phyloP scores from a whole-genome alignment of 2,797 vertebrate genomes.

The Cheirogaleus major region DNA sequence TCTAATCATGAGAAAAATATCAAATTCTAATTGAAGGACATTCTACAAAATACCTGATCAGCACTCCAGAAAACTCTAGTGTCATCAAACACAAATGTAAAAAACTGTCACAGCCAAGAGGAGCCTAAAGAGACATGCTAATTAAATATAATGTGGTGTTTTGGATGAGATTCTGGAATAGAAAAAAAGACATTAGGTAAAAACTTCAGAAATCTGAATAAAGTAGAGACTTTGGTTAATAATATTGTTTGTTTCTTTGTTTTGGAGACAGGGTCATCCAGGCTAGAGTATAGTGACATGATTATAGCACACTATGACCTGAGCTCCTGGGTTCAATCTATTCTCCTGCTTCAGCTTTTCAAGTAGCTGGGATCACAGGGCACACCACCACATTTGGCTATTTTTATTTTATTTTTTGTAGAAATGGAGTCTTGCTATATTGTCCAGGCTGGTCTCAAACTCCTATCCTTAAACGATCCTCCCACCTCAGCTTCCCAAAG shows the following conservation, averaged over 20 bases:
- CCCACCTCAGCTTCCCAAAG: too few species aligned
- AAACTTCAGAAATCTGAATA: neutral
- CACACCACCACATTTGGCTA: too few species aligned
- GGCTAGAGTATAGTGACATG: too few species aligned
- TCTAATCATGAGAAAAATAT: neutral
- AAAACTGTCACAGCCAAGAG: neutral
- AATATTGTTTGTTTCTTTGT: neutral
- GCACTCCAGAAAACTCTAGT: conserved; percentile 2
- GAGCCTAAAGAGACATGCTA: neutral
- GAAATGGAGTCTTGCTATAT: too few species aligned
- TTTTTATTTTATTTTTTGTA: too few species aligned
- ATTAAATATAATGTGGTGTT: neutral
- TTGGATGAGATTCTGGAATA: neutral
- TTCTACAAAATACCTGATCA: neutral
- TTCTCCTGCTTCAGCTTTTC: too few species aligned
- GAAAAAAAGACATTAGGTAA: neutral
- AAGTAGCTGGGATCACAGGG: too few species aligned
- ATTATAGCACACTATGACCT: too few species aligned
- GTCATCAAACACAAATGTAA: neutral
- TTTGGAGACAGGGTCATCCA: too few species aligned
- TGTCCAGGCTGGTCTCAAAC: too few species aligned
- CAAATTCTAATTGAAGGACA: neutral
- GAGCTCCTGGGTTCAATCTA: too few species aligned
- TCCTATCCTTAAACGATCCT: too few species aligned
- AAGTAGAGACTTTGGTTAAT: neutral